These are phyloP conservation scores for Clarias gariepinus DNA, from an alignment of 2,113 vertebrate species.

Conservation along the genomic window DNA sequence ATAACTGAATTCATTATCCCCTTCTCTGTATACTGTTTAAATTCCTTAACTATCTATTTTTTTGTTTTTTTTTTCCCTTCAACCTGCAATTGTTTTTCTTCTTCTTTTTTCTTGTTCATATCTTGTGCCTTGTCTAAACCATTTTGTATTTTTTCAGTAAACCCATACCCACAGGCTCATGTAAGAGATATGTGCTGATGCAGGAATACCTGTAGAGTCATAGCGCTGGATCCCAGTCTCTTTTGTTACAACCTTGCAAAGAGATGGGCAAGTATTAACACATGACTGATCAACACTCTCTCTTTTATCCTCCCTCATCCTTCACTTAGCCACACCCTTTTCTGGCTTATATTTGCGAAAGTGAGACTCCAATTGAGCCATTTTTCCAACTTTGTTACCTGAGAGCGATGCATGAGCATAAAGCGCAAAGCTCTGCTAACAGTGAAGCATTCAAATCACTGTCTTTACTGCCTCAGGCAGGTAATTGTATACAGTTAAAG, in stretches of 20 bases:
- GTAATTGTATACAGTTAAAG: slow-evolving; percentile 71
- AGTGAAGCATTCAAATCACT: slow-evolving; percentile 63
- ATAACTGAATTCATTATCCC: too few species aligned
- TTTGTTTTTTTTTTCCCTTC: too few species aligned
- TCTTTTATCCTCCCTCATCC: slow-evolving; percentile 21
- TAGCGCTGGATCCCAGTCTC: not conserved
- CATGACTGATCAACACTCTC: slow-evolving; percentile 49
- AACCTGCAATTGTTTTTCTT: not conserved
- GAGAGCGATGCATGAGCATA: slow-evolving; percentile 25
- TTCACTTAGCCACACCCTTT: slow-evolving; percentile 37
- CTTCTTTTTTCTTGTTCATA: not conserved
- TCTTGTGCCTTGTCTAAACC: not conserved
- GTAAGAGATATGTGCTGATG: slow-evolving; percentile 15
- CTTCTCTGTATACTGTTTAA: too few species aligned
- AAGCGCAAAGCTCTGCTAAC: slow-evolving; percentile 54
- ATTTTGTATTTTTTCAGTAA: not conserved
- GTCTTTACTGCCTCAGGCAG: slow-evolving; percentile 67
- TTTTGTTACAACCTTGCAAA: slow-evolving; percentile 51
- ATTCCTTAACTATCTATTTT: too few species aligned
- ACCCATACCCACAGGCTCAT: not conserved
- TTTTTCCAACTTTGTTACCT: not conserved
- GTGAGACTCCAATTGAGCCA: not conserved
- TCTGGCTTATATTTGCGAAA: slow-evolving; percentile 16
- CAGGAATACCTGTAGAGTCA: not conserved
- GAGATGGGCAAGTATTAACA: slow-evolving; percentile 66